These are phyloP conservation scores for Muscicapa adusta DNA, from an alignment of 2,113 vertebrate species.

Conservation along the genomic window DNA sequence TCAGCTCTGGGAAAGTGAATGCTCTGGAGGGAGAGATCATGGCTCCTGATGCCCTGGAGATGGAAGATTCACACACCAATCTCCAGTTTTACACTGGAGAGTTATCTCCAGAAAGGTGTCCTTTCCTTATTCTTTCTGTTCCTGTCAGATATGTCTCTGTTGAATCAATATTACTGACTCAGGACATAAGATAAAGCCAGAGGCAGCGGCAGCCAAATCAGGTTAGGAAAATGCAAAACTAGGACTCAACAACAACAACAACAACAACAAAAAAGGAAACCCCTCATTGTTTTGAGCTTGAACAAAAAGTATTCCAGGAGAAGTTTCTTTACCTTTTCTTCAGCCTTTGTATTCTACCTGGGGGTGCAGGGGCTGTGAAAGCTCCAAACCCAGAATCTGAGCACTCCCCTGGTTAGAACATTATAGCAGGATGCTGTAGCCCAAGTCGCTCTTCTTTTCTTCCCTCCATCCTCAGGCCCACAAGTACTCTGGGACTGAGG, in stretches of 20 bases:
- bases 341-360: not conserved
- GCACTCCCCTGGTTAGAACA: not conserved
- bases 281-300: not conserved
- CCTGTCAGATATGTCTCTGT: not conserved
- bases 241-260: not conserved
- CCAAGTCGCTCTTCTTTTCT: not conserved
- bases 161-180: not conserved
- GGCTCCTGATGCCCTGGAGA: not conserved
- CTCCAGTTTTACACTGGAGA: not conserved
- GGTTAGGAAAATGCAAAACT: not conserved
- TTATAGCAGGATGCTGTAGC: not conserved
- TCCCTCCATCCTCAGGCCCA: not conserved
- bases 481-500: not conserved
- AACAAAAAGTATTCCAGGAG: not conserved
- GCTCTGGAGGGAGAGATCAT: not conserved
- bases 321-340: not conserved
- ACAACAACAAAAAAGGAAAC: not conserved
- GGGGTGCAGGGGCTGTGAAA: not conserved
- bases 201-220: not conserved
- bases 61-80: not conserved
- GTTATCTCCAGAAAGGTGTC: not conserved
- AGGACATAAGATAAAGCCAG: not conserved
- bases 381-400: not conserved
- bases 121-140: not conserved
- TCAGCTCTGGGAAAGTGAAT: not conserved